These are phyloP conservation scores for Pomatorhinus ruficollis DNA, from an alignment of 2,113 vertebrate species.

Conservation along the genomic window DNA sequence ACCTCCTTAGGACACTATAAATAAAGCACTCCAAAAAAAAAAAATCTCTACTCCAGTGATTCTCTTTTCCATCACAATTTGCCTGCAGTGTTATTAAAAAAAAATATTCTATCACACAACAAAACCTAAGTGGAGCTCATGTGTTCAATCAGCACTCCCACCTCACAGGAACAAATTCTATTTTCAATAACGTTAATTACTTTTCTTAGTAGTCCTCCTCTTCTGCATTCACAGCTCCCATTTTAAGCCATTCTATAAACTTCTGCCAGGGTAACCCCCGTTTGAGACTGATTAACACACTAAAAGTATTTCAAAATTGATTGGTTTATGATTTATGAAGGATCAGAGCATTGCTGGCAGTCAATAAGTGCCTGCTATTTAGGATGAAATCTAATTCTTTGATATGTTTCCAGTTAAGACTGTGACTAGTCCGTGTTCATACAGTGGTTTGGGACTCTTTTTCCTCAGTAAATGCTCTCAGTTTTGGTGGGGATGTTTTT, in stretches of 20 bases:
- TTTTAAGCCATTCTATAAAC: neutral
- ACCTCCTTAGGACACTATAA: neutral
- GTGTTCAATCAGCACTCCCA: slow-evolving; percentile 8
- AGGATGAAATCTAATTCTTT: neutral
- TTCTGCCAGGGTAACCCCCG: neutral
- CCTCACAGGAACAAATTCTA: slow-evolving; percentile 12
- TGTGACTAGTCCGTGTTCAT: neutral
- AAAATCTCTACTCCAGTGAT: neutral
- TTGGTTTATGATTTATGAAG: neutral
- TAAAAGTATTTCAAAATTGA: neutral
- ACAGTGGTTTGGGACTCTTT: neutral
- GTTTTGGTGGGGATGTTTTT: neutral
- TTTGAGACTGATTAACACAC: neutral
- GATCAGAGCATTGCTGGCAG: neutral
- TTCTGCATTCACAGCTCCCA: neutral
- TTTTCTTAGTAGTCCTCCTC: neutral
- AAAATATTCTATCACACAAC: neutral
- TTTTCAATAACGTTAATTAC: slow-evolving; percentile 22
- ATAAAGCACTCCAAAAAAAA: neutral
- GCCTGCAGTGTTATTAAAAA: neutral
- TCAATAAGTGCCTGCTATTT: neutral
- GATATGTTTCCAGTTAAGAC: neutral
- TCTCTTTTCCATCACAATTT: neutral
- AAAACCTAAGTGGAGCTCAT: neutral
- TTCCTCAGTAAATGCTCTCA: neutral